phyloP scores from a whole-genome alignment of 2,888 invertebrate genomes.

The Pristionchus mayeri region DNA sequence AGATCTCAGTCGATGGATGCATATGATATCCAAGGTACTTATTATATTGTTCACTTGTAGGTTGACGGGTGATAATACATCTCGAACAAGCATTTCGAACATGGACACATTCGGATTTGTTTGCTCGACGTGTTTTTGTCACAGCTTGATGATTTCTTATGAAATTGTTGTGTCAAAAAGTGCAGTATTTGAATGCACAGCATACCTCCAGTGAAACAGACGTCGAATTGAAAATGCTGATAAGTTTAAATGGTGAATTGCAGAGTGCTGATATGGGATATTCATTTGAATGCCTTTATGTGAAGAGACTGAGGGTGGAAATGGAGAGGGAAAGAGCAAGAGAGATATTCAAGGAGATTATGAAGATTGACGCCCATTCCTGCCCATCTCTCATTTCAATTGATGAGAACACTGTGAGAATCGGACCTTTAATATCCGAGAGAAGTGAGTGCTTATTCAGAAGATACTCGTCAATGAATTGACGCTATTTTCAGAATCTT shows the following conservation, averaged over 20 bases:
- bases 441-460: not conserved
- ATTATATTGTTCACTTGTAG: not conserved
- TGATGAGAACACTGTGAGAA: slow-evolving; percentile 47
- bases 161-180: no score
- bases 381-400: slow-evolving; percentile 51
- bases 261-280: slow-evolving; percentile 69
- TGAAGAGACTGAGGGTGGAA: slow-evolving; percentile 87
- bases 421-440: slow-evolving; percentile 29
- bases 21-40: slow-evolving; percentile 76
- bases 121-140: no score
- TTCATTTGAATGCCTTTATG: slow-evolving; percentile 86
- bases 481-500: not conserved
- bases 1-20: slow-evolving; percentile 94
- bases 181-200: no score
- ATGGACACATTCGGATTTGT: no score
- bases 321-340: slow-evolving; percentile 83
- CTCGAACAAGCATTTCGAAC: no score
- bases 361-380: slow-evolving; percentile 50
- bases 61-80: not conserved
- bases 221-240: no score
- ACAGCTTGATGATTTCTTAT: no score
- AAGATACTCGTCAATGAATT: not conserved
- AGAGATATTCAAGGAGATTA: slow-evolving; percentile 52
- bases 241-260: not conserved
- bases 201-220: no score